Percentiles rank a stretch among this genome's conserved stretches.
Evolutionary conservation across 2,888 invertebrate species (phyloP).

Genomic region (Papilio demoleus): DNA sequence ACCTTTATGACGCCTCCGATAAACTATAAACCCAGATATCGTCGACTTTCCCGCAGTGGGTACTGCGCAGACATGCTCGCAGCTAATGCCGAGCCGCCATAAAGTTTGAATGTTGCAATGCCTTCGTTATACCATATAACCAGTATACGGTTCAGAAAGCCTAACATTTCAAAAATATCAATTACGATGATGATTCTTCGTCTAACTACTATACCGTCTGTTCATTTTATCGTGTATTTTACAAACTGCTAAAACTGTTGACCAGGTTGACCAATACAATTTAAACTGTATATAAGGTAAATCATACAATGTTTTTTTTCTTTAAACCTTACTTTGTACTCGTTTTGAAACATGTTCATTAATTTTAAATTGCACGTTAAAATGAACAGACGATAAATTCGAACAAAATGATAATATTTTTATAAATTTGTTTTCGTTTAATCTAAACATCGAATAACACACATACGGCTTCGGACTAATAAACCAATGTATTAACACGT

Average conservation of each 20-base stretch:
- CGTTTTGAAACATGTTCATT: too few species aligned
- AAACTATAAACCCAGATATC: too few species aligned
- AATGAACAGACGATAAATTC: conserved; percentile 23
- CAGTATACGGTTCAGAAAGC: conserved; percentile 73
- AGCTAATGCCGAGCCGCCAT: not conserved
- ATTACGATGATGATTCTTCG: conserved; percentile 26
- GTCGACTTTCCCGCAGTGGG: not conserved
- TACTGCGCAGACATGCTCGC: not conserved
- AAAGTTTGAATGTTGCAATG: conserved; percentile 30
- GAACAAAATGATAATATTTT: conserved; percentile 12
- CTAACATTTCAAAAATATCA: conserved; percentile 27
- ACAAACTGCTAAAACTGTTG: too few species aligned
- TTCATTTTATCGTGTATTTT: not conserved
- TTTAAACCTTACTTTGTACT: too few species aligned
- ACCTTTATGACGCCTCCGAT: not conserved
- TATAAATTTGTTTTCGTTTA: conserved; percentile 11
- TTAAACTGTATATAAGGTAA: too few species aligned
- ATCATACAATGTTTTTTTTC: too few species aligned
- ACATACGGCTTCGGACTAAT: conserved; percentile 8
- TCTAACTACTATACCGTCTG: conserved; percentile 17
- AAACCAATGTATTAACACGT: not conserved
- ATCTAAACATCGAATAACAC: conserved; percentile 15
- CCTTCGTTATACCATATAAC: conserved; percentile 71
- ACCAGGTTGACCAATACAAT: too few species aligned
- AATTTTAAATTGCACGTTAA: conserved; percentile 43